Percentiles rank a stretch among this genome's conserved stretches.
Evolutionary conservation across 2,888 invertebrate species (phyloP).

Genomic region (Cremastinae sp.): DNA sequence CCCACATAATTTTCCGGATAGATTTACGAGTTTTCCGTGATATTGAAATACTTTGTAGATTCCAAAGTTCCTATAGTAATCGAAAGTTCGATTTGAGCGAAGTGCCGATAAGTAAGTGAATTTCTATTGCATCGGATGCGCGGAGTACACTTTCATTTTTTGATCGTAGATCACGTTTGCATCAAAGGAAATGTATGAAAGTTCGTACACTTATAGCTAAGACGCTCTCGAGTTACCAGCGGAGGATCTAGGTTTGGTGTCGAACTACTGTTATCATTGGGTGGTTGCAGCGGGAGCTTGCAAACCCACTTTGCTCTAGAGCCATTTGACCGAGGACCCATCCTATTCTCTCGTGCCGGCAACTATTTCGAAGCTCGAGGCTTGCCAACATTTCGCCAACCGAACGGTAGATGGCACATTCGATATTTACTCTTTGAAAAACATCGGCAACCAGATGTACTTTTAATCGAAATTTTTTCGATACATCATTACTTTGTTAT

Average conservation of each 20-base stretch:
- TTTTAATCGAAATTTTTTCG: too few relatives aligned
- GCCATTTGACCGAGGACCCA: constrained; percentile 22
- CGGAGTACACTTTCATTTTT: neutral
- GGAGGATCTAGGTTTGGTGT: constrained; percentile 28
- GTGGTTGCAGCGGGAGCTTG: constrained; percentile 44
- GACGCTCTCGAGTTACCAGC: constrained; percentile 47
- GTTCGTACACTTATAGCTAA: neutral
- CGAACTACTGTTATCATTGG: constrained; percentile 45
- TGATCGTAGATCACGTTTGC: neutral
- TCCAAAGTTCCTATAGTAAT: neutral
- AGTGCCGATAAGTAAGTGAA: constrained; percentile 39
- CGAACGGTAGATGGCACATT: constrained; percentile 51
- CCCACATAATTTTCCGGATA: constrained; percentile 24
- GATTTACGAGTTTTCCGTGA: constrained; percentile 1
- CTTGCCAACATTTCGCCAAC: constrained; percentile 28
- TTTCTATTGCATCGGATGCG: constrained; percentile 8
- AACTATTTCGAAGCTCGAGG: constrained; percentile 37
- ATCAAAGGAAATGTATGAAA: too few relatives aligned
- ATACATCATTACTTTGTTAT: too few relatives aligned
- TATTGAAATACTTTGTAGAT: constrained; percentile 7
- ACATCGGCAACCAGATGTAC: too few relatives aligned
- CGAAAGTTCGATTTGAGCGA: constrained; percentile 14
- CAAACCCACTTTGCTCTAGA: constrained; percentile 19
- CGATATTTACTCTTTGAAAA: neutral
- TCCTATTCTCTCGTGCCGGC: constrained; percentile 24